phyloP scores from a whole-genome alignment of 2,888 invertebrate genomes.

The Meliscaeva auricollis region DNA sequence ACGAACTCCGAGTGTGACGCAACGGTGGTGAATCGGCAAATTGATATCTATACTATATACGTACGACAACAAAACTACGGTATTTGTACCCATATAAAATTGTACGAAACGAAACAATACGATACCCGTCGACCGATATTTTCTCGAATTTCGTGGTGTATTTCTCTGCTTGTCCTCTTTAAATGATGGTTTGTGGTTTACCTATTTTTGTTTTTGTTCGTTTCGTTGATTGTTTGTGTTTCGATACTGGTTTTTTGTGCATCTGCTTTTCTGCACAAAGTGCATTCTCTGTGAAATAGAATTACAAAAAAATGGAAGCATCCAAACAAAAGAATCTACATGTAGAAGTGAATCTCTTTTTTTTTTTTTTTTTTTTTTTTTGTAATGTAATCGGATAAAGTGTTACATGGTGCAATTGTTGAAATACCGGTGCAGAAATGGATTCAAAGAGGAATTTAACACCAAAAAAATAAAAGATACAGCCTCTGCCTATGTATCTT shows the following conservation, averaged over 20 bases:
- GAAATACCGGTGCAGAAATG: slow-evolving; percentile 5
- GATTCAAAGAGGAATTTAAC: slow-evolving; percentile 19
- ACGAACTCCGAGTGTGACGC: slow-evolving; percentile 72
- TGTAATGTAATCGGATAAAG: slow-evolving; percentile 16
- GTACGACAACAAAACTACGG: neutral
- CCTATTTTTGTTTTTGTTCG: neutral
- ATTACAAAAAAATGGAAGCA: neutral
- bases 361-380: neutral
- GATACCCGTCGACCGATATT: slow-evolving; percentile 24
- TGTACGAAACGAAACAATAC: neutral
- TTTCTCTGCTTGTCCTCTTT: slow-evolving; percentile 10
- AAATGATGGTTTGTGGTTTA: slow-evolving; percentile 32
- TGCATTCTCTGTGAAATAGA: slow-evolving; percentile 45
- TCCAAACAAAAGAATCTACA: slow-evolving; percentile 14
- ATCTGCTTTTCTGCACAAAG: slow-evolving; percentile 30
- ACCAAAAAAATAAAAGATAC: slow-evolving; percentile 10
- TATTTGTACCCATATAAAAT: neutral
- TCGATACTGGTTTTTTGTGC: slow-evolving; percentile 18
- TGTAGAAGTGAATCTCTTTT: slow-evolving; percentile 17
- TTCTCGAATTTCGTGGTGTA: slow-evolving; percentile 53
- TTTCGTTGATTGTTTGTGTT: neutral
- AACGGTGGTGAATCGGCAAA: slow-evolving; percentile 47
- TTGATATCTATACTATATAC: neutral
- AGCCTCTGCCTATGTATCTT: slow-evolving; percentile 21
- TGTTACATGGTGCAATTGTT: slow-evolving; percentile 21